Evolutionary conservation across 2,888 invertebrate genomes (phyloP).

Genomic region (Leucophora obtusa): DNA sequence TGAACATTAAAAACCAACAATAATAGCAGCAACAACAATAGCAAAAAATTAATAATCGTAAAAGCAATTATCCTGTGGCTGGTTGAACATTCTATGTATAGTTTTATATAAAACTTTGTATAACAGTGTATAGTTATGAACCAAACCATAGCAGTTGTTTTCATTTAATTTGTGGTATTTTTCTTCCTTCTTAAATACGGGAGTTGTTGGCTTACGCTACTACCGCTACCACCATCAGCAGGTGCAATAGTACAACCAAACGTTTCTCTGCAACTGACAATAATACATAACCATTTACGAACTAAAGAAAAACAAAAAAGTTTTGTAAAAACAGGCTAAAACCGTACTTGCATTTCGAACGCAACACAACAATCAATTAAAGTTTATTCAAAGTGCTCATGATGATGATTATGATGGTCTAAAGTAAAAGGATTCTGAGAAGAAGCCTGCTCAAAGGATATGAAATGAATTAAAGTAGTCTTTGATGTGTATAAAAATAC

Average conservation of each 20-base stretch:
- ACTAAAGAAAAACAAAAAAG: background rate
- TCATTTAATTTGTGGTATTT: conserved; percentile 33
- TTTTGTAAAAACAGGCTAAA: background rate
- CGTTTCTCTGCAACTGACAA: conserved; percentile 9
- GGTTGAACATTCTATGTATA: conserved; percentile 35
- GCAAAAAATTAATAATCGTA: conserved; percentile 57
- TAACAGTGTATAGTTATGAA: background rate
- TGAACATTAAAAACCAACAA: background rate
- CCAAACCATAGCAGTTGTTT: conserved; percentile 31
- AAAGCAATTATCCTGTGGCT: conserved; percentile 61
- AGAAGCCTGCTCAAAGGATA: conserved; percentile 37
- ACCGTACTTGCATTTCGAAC: background rate
- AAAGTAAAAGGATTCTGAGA: conserved; percentile 29
- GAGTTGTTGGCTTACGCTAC: conserved; percentile 3
- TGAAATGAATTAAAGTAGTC: conserved; percentile 36
- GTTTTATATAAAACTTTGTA: background rate
- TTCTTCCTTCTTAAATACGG: conserved; percentile 18
- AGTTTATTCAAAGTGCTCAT: conserved; percentile 39
- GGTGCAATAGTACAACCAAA: conserved; percentile 42
- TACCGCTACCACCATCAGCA: conserved; percentile 40
- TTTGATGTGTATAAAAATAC: conserved; percentile 3
- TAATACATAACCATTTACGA: background rate
- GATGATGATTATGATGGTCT: conserved; percentile 26
- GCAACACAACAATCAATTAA: conserved; percentile 49
- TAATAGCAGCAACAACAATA: background rate